Conservation (phyloP, 1,140 invertebrate genomes). For the Brachionus sp. region DNA sequence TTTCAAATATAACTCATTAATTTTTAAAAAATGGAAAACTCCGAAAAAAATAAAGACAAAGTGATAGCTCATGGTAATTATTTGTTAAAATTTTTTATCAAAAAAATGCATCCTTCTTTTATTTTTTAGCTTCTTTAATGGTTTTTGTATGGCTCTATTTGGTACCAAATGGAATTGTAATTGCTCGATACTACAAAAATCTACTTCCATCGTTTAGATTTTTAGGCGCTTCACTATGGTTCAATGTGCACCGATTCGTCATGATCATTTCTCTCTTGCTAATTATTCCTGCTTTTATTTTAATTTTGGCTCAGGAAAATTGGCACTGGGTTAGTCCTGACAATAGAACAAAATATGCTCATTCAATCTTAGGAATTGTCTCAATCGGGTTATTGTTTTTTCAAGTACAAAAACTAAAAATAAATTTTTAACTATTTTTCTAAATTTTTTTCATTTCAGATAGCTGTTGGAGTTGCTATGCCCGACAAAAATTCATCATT, state of each 20-base stretch:
- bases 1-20: neutral
- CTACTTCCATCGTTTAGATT: neutral
- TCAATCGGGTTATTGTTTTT: neutral
- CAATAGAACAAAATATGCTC: neutral
- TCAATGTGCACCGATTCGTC: neutral
- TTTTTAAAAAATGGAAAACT: neutral
- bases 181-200: conserved; percentile 22
- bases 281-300: neutral
- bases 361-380: conserved; percentile 42
- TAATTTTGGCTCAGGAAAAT: neutral
- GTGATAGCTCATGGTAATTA: conserved; percentile 23
- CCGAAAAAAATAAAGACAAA: neutral
- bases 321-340: conserved; percentile 38
- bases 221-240: neutral
- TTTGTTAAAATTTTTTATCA: neutral
- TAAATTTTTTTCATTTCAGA: neutral
- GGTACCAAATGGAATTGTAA: neutral
- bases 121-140: conserved; percentile 23
- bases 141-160: conserved; percentile 24
- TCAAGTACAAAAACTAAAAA: neutral
- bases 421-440: neutral
- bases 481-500: neutral
- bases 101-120: neutral
- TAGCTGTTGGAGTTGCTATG: neutral
- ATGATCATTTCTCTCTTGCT: neutral